Conservation (phyloP, 2,888 invertebrate species). For the Thymelicus lineola region DNA sequence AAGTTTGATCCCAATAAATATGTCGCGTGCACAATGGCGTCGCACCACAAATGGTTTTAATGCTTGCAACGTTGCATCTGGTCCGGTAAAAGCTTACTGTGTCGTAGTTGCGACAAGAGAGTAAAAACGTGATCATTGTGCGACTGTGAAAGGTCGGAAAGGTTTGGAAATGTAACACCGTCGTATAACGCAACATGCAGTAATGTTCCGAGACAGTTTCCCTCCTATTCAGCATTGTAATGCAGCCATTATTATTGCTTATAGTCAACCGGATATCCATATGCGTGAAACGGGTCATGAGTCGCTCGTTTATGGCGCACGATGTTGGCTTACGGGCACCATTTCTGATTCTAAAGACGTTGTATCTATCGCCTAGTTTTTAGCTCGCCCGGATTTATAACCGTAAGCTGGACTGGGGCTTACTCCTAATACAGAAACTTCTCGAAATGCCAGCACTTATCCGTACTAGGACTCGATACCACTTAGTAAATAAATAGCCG, state of each 20-base stretch:
- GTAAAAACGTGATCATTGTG: slow-evolving; percentile 35
- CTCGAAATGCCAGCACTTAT: slow-evolving; percentile 9
- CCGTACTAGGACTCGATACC: neutral
- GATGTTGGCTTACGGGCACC: slow-evolving; percentile 40
- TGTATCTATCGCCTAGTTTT: slow-evolving; percentile 55
- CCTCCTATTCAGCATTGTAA: slow-evolving; percentile 54
- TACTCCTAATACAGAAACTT: slow-evolving; percentile 13
- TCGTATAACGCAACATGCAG: slow-evolving; percentile 30
- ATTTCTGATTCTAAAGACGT: slow-evolving; percentile 61
- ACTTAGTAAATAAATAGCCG: neutral
- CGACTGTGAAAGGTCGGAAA: slow-evolving; percentile 28
- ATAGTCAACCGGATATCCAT: slow-evolving; percentile 76
- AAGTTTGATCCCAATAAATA: slow-evolving; percentile 7
- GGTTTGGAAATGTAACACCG: slow-evolving; percentile 28
- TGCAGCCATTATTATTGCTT: slow-evolving; percentile 65
- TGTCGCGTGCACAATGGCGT: slow-evolving; percentile 14
- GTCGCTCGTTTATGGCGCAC: slow-evolving; percentile 53
- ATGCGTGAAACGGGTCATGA: slow-evolving; percentile 73
- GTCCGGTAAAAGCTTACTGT: slow-evolving; percentile 18
- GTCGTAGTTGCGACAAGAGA: slow-evolving; percentile 23
- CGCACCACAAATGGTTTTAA: slow-evolving; percentile 12
- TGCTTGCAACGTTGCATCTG: slow-evolving; percentile 21
- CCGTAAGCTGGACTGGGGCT: slow-evolving; percentile 27
- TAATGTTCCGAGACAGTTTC: slow-evolving; percentile 32
- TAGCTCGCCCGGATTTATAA: slow-evolving; percentile 29